phyloP scores from a whole-genome alignment of 2,888 invertebrate genomes.

The Chrysolina oricalcia region DNA sequence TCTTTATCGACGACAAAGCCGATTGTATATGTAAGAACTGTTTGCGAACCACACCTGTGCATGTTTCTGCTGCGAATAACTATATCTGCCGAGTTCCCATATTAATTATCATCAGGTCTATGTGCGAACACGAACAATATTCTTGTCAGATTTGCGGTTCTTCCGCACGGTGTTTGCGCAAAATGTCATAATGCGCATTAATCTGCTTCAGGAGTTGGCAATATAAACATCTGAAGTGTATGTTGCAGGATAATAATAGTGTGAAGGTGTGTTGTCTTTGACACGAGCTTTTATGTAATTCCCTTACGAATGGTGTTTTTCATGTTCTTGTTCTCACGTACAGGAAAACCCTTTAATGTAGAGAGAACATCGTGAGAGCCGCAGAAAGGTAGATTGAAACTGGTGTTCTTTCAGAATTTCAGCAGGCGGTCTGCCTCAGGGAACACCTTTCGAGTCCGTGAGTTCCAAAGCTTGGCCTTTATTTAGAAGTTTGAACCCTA shows the following conservation, averaged over 20 bases:
- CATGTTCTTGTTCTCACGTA: too few species aligned
- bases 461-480: too few species aligned
- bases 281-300: too few species aligned
- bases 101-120: conserved; percentile 45
- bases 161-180: conserved; percentile 22
- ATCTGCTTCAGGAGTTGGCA: conserved; percentile 4
- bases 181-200: conserved; percentile 29
- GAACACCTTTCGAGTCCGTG: too few species aligned
- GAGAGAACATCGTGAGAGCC: too few species aligned
- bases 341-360: too few species aligned
- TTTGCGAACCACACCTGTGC: conserved; percentile 45
- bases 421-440: too few species aligned
- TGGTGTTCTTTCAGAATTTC: too few species aligned
- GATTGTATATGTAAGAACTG: conserved; percentile 41
- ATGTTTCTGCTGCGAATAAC: conserved; percentile 39
- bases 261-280: neutral
- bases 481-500: too few species aligned
- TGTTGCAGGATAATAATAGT: neutral
- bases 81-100: conserved; percentile 42
- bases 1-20: conserved; percentile 37
- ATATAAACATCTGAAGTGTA: neutral
- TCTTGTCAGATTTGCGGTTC: conserved; percentile 28
- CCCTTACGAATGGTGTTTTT: too few species aligned
- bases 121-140: conserved; percentile 44
- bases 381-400: too few species aligned